Evolutionary conservation across 2,888 invertebrate species (phyloP).

Genomic region (Cremastinae sp.): DNA sequence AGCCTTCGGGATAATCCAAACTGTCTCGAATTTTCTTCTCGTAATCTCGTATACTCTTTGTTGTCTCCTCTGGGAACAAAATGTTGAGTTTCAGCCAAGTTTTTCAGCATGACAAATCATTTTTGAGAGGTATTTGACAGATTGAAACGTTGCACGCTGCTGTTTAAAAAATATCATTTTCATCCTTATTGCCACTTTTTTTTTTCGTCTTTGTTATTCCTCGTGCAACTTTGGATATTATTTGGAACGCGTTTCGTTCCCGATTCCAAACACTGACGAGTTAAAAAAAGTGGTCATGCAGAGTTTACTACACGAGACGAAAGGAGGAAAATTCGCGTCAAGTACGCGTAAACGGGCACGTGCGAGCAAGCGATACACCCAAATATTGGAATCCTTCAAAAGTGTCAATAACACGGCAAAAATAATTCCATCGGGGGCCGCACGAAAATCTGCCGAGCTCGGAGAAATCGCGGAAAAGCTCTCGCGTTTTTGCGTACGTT

Average conservation of each 20-base stretch:
- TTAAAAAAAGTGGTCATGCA: background rate
- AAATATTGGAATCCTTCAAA: constrained; percentile 2
- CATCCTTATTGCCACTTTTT: no score
- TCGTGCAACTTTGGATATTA: background rate
- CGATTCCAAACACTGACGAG: background rate
- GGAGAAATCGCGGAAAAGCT: background rate
- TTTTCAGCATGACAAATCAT: background rate
- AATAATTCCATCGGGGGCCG: background rate
- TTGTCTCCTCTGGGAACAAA: constrained; percentile 65
- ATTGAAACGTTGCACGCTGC: no score
- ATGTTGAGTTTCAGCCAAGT: background rate
- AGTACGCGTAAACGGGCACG: constrained; percentile 35
- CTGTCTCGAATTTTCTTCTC: constrained; percentile 48
- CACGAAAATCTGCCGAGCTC: background rate
- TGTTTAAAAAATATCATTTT: no score
- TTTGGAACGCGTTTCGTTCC: background rate
- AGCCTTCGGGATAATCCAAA: constrained; percentile 53
- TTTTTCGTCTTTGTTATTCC: no score
- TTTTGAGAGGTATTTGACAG: no score
- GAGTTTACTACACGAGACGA: constrained; percentile 24
- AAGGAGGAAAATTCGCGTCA: constrained; percentile 11
- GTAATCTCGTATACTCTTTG: constrained; percentile 51
- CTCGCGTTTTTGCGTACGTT: background rate
- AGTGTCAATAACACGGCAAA: background rate
- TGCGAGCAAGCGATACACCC: constrained; percentile 6